Evolutionary conservation across 2,113 vertebrate genomes (phyloP).

Genomic region (Pantherophis guttatus): DNA sequence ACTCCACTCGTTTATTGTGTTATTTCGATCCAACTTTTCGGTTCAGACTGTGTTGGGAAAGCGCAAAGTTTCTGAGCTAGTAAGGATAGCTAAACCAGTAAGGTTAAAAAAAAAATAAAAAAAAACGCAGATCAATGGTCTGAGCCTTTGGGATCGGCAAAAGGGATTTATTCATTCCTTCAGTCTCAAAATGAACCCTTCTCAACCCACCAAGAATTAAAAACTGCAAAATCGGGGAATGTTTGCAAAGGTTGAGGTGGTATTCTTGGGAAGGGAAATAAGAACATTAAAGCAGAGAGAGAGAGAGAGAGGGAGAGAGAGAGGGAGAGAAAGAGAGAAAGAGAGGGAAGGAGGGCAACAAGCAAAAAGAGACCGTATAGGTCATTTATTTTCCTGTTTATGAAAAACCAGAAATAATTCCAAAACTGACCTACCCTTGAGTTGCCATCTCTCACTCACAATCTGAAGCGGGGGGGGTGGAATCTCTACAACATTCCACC

Average conservation of each 20-base stretch:
- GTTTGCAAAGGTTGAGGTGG: neutral
- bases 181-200: neutral
- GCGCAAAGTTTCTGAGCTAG: neutral
- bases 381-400: neutral
- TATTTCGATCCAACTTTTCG: neutral
- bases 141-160: neutral
- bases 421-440: constrained; percentile 52
- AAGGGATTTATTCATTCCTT: neutral
- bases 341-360: neutral
- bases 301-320: too few relatives aligned
- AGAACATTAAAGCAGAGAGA: neutral
- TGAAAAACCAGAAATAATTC: neutral
- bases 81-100: neutral
- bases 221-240: neutral
- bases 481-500: constrained; percentile 21
- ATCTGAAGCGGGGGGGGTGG: constrained; percentile 8
- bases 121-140: neutral
- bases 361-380: neutral
- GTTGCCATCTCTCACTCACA: constrained; percentile 14
- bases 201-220: neutral
- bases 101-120: neutral
- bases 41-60: neutral
- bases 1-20: neutral
- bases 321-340: neutral
- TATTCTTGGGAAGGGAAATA: neutral